These are phyloP conservation scores for Balaenoptera acutorostrata DNA, from an alignment of 2,113 vertebrate species.

Conservation along the genomic window DNA sequence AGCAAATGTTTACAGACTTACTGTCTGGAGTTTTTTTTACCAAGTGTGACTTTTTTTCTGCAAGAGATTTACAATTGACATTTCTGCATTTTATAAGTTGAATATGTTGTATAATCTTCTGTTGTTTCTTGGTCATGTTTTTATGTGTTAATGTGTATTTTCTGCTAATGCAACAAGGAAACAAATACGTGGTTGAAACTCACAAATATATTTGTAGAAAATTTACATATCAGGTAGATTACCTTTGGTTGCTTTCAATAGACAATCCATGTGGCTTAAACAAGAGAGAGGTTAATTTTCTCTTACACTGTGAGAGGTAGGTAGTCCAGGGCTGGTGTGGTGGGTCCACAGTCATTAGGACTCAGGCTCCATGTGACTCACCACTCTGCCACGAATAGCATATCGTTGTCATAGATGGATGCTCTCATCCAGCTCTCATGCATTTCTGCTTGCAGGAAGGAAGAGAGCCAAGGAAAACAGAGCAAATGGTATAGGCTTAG, in stretches of 20 bases:
- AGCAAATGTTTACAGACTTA: not conserved
- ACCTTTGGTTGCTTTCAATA: not conserved
- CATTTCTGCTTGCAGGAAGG: not conserved
- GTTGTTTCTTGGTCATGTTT: not conserved
- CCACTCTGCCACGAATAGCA: rapidly evolving
- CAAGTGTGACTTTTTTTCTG: not conserved
- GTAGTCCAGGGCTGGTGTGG: no score
- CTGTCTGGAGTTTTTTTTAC: not conserved
- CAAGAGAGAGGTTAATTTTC: not conserved
- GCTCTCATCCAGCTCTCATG: not conserved
- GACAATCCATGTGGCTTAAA: not conserved
- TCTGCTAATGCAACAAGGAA: not conserved
- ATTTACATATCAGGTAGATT: not conserved
- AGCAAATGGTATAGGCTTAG: not conserved
- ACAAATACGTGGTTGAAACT: not conserved
- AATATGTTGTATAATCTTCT: not conserved
- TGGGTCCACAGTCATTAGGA: not conserved
- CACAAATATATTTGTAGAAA: not conserved
- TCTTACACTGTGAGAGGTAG: not conserved
- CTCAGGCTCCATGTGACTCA: rapidly evolving
- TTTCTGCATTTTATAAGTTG: not conserved
- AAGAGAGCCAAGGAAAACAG: not conserved
- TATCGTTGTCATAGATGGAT: no score
- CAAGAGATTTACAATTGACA: not conserved
- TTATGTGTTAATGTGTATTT: not conserved